Evolutionary conservation across 2,888 invertebrate species (phyloP).

Genomic region (Trilocha varians): DNA sequence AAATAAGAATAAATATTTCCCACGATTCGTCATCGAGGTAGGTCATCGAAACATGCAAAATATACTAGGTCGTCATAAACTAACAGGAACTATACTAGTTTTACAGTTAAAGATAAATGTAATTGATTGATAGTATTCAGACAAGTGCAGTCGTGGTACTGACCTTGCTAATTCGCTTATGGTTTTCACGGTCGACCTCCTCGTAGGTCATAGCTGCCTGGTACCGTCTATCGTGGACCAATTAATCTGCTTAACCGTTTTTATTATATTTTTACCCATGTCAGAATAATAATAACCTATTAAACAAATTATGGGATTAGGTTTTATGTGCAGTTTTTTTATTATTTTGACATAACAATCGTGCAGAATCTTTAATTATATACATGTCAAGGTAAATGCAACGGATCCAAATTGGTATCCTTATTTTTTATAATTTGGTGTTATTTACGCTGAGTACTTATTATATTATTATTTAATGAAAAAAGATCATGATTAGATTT

Average conservation of each 20-base stretch:
- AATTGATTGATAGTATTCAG: slow-evolving; percentile 2
- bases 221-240: slow-evolving; percentile 18
- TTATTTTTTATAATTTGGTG: neutral
- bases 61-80: slow-evolving; percentile 24
- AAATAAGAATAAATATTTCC: too few relatives aligned
- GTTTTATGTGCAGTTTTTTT: neutral
- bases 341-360: slow-evolving; percentile 1
- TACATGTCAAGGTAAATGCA: slow-evolving; percentile 2
- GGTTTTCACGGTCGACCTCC: slow-evolving; percentile 32
- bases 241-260: slow-evolving; percentile 18
- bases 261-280: slow-evolving; percentile 6
- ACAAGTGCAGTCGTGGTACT: slow-evolving; percentile 9
- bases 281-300: slow-evolving; percentile 10
- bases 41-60: slow-evolving; percentile 49
- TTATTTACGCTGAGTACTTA: neutral
- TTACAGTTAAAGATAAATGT: slow-evolving; percentile 2
- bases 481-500: too few relatives aligned
- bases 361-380: slow-evolving; percentile 2
- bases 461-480: too few relatives aligned
- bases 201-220: slow-evolving; percentile 28
- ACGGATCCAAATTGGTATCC: neutral
- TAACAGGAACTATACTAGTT: slow-evolving; percentile 24
- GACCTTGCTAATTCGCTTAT: slow-evolving; percentile 31
- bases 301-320: slow-evolving; percentile 6
- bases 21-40: slow-evolving; percentile 42